Percentiles rank a stretch among this genome's conserved stretches.
These are phyloP conservation scores for Paratilapia polleni DNA, from an alignment of 2,113 vertebrate genomes.

Conservation along the genomic window DNA sequence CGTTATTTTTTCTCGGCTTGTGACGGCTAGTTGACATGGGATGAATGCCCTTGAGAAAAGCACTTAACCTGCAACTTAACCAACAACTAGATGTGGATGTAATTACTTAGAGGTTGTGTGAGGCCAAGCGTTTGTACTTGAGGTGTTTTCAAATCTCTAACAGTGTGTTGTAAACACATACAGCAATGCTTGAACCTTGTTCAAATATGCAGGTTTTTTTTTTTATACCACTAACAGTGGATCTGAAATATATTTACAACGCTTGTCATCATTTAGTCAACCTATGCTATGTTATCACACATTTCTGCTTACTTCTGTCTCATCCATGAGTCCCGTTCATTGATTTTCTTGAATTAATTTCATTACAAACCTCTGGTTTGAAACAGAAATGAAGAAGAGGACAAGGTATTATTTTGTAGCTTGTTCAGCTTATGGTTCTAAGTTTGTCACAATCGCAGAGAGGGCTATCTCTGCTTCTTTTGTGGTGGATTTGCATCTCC, in stretches of 20 bases:
- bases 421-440: too few species aligned
- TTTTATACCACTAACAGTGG: too few species aligned
- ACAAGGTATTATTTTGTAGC: too few species aligned
- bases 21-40: constrained; percentile 2
- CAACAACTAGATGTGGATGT: background rate
- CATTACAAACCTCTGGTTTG: background rate
- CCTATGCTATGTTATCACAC: background rate
- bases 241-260: too few species aligned
- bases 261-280: background rate
- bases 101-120: background rate
- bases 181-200: background rate
- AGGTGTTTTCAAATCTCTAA: background rate
- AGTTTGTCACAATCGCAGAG: too few species aligned
- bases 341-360: background rate
- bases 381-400: background rate
- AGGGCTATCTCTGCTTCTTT: constrained; percentile 6
- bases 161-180: background rate
- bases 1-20: background rate
- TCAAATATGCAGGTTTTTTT: background rate
- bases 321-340: background rate
- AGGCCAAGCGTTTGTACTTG: background rate
- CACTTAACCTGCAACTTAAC: background rate
- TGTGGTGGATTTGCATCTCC: constrained; percentile 15
- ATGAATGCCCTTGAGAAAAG: constrained; percentile 29
- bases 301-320: background rate